phyloP scores from a whole-genome alignment of 1,140 invertebrate species.

The Penaeus vannamei region DNA sequence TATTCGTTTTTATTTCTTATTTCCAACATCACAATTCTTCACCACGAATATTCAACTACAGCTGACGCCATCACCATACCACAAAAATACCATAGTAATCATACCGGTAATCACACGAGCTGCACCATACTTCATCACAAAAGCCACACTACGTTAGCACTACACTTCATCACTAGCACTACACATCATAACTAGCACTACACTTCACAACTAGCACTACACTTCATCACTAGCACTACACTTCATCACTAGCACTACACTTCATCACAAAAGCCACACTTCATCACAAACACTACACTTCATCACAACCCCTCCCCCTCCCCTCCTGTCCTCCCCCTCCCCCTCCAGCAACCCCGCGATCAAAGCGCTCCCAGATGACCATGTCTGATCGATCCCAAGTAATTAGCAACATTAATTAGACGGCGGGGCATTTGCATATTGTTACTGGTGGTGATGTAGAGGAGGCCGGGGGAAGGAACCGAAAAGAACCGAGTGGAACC shows the following conservation, averaged over 20 bases:
- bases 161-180: not conserved
- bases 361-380: slow-evolving; percentile 26
- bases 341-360: not conserved
- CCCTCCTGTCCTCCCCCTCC: not conserved
- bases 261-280: slow-evolving; percentile 16
- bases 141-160: too few species aligned
- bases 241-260: not conserved
- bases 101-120: too few species aligned
- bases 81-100: too few species aligned
- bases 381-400: slow-evolving; percentile 48
- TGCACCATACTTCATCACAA: not conserved
- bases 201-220: slow-evolving; percentile 19
- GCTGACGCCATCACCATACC: too few species aligned
- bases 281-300: not conserved
- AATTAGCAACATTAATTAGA: slow-evolving; percentile 63
- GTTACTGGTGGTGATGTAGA: slow-evolving; percentile 5
- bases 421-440: slow-evolving; percentile 53
- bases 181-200: too few species aligned
- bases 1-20: not conserved
- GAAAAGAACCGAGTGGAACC: too few species aligned
- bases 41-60: too few species aligned
- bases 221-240: not conserved
- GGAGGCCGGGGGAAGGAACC: slow-evolving; percentile 21
- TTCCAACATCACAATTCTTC: not conserved
- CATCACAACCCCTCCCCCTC: not conserved